phyloP scores from a whole-genome alignment of 2,797 vertebrate genomes.

The Urosaurus nigricauda region DNA sequence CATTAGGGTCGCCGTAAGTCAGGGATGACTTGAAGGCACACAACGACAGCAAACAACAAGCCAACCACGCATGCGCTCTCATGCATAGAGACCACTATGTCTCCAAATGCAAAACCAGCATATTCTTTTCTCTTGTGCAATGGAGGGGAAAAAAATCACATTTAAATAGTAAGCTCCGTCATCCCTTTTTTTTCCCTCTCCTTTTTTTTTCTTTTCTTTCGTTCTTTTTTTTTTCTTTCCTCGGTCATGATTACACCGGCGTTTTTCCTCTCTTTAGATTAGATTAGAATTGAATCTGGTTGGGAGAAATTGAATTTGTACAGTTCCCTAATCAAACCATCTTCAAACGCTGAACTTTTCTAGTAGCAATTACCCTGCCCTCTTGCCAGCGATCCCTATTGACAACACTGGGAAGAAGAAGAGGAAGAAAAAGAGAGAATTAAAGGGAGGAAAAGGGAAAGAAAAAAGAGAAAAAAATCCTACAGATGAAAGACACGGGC shows the following conservation, averaged over 20 bases:
- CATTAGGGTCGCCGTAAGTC: too few species aligned
- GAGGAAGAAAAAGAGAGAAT: too few species aligned
- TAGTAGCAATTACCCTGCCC: conserved; percentile 69
- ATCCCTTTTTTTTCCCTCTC: conserved; percentile 56
- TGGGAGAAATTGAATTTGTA: conserved; percentile 77
- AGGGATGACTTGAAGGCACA: too few species aligned
- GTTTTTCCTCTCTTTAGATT: conserved; percentile 76
- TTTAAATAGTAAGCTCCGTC: conserved; percentile 69
- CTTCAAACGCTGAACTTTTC: conserved; percentile 71
- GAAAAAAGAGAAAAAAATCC: too few species aligned
- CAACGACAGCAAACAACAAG: too few species aligned
- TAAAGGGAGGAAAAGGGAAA: too few species aligned
- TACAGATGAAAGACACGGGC: conserved; percentile 48
- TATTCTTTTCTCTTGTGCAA: conserved; percentile 49
- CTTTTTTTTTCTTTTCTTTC: too few species aligned
- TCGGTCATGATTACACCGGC: conserved; percentile 67
- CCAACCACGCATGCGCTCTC: neutral
- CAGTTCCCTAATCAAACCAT: conserved; percentile 76
- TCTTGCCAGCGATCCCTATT: conserved; percentile 58
- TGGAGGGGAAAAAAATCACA: neutral
- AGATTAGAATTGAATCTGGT: conserved; percentile 78
- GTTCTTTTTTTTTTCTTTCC: too few species aligned
- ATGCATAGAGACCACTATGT: too few species aligned
- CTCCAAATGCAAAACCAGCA: conserved; percentile 50
- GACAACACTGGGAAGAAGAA: conserved; percentile 36